Percentiles rank a stretch among this genome's conserved stretches.
Conservation (phyloP, 2,888 invertebrate genomes). For the Isoperla grammatica region DNA sequence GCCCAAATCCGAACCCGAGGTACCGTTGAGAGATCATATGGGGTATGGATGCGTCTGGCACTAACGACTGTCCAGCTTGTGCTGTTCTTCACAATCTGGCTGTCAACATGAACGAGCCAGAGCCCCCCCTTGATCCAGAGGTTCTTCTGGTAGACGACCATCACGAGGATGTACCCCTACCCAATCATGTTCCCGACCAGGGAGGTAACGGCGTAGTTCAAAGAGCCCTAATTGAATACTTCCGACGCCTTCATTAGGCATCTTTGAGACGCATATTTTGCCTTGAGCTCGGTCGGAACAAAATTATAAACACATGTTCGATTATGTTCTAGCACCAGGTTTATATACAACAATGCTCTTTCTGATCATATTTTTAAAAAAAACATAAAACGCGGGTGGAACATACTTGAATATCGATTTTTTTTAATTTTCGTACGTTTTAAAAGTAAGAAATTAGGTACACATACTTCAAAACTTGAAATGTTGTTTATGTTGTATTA, state of each 20-base stretch:
- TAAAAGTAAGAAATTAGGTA: too few species aligned
- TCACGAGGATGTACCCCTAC: background rate
- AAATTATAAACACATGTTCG: too few species aligned
- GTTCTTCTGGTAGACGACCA: background rate
- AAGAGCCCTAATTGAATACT: background rate
- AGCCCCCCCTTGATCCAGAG: slow-evolving; percentile 14
- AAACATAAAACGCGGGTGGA: too few species aligned
- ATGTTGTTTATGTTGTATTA: too few species aligned
- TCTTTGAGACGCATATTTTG: too few species aligned
- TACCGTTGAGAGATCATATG: slow-evolving; percentile 17
- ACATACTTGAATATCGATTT: too few species aligned
- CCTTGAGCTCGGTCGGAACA: too few species aligned
- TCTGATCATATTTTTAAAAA: too few species aligned
- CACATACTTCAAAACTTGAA: too few species aligned
- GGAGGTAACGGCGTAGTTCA: background rate
- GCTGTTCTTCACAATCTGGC: slow-evolving; percentile 23
- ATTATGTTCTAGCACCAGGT: too few species aligned
- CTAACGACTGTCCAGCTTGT: slow-evolving; percentile 16
- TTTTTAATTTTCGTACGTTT: too few species aligned
- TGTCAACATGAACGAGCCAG: slow-evolving; percentile 2
- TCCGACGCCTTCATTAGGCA: background rate
- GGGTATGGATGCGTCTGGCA: slow-evolving; percentile 13
- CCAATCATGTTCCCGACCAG: background rate
- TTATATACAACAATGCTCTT: too few species aligned
- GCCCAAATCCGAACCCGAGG: slow-evolving; percentile 9